Conservation (phyloP, 2,113 vertebrate species). For the Phrynosoma blainvillii region DNA sequence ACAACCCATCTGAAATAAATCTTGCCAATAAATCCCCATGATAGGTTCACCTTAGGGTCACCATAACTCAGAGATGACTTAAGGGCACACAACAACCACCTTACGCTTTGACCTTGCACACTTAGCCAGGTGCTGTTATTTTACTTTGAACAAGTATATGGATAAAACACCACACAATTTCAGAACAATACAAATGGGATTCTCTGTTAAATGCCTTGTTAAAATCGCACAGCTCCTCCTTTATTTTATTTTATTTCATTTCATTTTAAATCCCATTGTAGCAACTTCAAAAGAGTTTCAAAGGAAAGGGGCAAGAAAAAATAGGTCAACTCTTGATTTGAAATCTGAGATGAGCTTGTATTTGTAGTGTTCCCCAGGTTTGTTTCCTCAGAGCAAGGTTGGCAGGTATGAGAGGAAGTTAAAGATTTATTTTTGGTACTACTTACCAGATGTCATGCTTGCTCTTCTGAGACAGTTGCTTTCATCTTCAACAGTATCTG, state of each 20-base stretch:
- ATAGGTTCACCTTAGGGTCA: too few species aligned
- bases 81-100: too few species aligned
- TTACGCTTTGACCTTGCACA: not conserved
- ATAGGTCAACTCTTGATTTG: conserved; percentile 69
- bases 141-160: conserved; percentile 2
- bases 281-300: conserved; percentile 42
- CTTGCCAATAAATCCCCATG: too few species aligned
- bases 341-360: conserved; percentile 62
- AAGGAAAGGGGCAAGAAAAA: conserved; percentile 55
- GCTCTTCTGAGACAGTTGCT: conserved; percentile 70
- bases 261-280: conserved; percentile 48
- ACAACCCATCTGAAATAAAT: too few species aligned
- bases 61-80: too few species aligned
- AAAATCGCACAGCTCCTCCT: conserved; percentile 48
- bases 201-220: conserved; percentile 38
- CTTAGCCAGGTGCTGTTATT: conserved; percentile 27
- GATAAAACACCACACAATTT: conserved; percentile 20
- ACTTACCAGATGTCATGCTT: conserved; percentile 71
- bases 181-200: conserved; percentile 27
- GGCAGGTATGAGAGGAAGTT: conserved; percentile 72
- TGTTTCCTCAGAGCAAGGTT: conserved; percentile 62
- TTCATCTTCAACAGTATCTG: conserved; percentile 69
- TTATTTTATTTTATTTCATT: conserved; percentile 45
- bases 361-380: conserved; percentile 66
- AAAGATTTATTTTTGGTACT: conserved; percentile 74